Evolutionary conservation across 2,888 invertebrate species (phyloP), one percentile per base, ranked within the genome.

Genomic region (Parnassius glacialis): DNA sequence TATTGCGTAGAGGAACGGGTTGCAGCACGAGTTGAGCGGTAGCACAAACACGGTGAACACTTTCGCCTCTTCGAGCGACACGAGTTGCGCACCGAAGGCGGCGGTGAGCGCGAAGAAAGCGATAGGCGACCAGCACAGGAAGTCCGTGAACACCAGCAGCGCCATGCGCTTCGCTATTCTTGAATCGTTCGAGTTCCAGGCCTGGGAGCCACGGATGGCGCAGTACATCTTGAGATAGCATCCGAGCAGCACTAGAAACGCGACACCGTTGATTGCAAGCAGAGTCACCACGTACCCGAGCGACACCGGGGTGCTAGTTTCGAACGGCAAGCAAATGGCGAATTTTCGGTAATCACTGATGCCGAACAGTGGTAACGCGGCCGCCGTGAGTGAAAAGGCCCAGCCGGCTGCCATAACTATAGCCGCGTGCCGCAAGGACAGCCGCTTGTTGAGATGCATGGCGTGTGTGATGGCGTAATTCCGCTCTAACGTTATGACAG

Each of bases 151-250:
- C 2, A 99, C 98, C 62, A 99, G 92, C 52, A 99, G 88, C 0
- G 99, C 98, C 98, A 99, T 99, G 50, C 98, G 93, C 84, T 98
- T 98, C 52, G 99, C 98, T 72, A 99, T 98, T 59, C 98, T 93
- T 10, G 98, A 97, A 85, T 99, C 98, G 85, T 98, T 98, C 3
- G 97, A 97, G 84, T 98, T 98, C 98, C 98, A 98, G 0, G 98
- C 98, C 83, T 97, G 96, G 71, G 98, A 98, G 64, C 98, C 98
- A n/a, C 98, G 94, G 70, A 99, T 98, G 61, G 98, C 97, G 89
- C 98, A 97, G 90, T 98, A 99, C 97, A 99, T 98, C 87, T 98
- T 98, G 65, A 98, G 92, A 83, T 99, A 99, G 85, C 98, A 98
- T 60, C 97, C 97, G 94, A 98, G 97, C 59, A 99, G 94, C 64